Base-by-base conservation (phyloP, 1,140 invertebrate species). In the Pachyrhynchus sulphureomaculatus region DNA sequence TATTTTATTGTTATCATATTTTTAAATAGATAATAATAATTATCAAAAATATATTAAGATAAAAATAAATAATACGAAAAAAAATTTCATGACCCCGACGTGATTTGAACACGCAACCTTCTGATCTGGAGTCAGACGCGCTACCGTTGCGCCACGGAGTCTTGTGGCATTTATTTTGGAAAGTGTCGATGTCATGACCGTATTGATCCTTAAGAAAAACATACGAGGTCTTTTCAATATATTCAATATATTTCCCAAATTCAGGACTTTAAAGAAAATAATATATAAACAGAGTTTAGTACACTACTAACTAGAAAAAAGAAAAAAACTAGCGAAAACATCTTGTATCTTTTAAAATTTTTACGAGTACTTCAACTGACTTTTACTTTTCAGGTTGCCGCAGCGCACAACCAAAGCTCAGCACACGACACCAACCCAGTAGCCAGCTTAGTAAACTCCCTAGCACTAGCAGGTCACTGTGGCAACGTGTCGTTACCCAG, bases 61-160 rank as follows among this genome's bases (percentile, higher is more conserved):
- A 39, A 18, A 2, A 39, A 39, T 39, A 5, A 5, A 6, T 33
- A 33, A 33, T 6, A 6, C 12, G 12, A 47, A 49, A 70, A 77
- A 68, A 68, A 29, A 39, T 1, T 17, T 4, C 33, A 70, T 90
- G 91, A 93, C 90, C 91, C 89, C 89, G 91, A 93, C 90, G 91
- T 93, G 91, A 94, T 92, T 94, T 89, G 92, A 95, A 94, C 91
- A 93, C 91, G 91, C 91, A 95, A 92, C 92, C 92, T 95, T 95
- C 90, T 92, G 92, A 93, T 94, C 92, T 93, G 92, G 92, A 94
- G 91, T 94, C 91, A 92, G 91, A 94, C 91, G 91, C 91, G 90
- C 91, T 93, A 94, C 92, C 91, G 88, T 94, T 95, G 92, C 92
- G 92, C 92, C 92, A 95, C 91, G 89, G 86, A 88, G 87, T 88